Evolutionary conservation across 2,113 vertebrate species (phyloP).

Genomic region (Microcebus ravelobensis): DNA sequence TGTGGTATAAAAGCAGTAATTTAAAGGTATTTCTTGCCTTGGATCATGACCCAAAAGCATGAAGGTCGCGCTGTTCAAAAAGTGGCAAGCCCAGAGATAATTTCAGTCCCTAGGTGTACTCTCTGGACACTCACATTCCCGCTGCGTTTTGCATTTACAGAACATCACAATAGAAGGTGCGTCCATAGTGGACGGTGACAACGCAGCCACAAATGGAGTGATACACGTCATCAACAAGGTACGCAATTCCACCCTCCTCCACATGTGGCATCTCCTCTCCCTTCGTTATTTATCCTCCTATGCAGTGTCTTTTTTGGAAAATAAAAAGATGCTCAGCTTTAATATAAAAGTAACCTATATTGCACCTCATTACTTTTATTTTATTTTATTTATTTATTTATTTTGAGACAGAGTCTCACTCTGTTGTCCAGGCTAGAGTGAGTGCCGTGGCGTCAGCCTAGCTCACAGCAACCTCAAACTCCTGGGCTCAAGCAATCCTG

Average conservation of each 20-base stretch:
- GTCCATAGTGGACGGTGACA: slow-evolving; percentile 84
- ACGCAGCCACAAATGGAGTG: slow-evolving; percentile 91
- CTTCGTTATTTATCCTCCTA: neutral
- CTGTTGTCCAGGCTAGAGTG: too few species aligned
- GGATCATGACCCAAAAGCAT: neutral
- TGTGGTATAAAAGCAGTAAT: neutral
- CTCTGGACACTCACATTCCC: neutral
- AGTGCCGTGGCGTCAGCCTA: too few species aligned
- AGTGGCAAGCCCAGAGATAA: neutral
- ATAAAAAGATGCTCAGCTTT: neutral
- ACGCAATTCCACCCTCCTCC: fast-evolving
- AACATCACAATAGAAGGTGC: slow-evolving; percentile 87
- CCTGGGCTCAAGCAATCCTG: too few species aligned
- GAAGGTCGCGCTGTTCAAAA: neutral
- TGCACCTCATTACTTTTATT: neutral
- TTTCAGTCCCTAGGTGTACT: fast-evolving
- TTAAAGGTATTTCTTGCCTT: neutral
- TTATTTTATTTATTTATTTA: neutral
- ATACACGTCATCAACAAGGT: slow-evolving; percentile 94
- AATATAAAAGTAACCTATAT: neutral
- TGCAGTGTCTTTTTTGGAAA: neutral
- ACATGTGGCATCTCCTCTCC: fast-evolving
- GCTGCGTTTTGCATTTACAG: slow-evolving; percentile 79
- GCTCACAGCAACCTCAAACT: too few species aligned
- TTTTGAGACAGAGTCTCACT: too few species aligned